Evolutionary conservation across 2,797 vertebrate species (phyloP), one percentile per base, ranked within the genome.

Genomic region (Sebastes aleutianus): DNA sequence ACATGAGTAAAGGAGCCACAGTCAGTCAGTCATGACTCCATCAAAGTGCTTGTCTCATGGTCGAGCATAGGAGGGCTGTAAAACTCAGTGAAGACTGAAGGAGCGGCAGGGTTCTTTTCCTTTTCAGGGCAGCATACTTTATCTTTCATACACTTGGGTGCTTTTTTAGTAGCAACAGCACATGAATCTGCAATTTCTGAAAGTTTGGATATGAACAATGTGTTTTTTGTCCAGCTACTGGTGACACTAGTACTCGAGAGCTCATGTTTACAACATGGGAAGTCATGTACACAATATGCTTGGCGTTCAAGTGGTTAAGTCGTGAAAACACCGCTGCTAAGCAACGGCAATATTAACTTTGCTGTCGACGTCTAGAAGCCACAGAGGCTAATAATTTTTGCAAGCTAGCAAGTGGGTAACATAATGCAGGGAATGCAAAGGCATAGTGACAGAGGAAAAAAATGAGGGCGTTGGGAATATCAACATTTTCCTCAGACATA

Each of bases 51-150:
- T 10, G 26, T 86, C 78, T 90, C 66, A 54, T 14, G 32, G 39
- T 76, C 22, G 20, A 72, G 8, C 70, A 87, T 63, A 39, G 22
- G 87, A 76, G 87, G 86, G 78, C 84, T 83, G 87, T 73, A 67
- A 69, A 84, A 54, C 54, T 73, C 77, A 59, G 27, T 47, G 31
- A 74, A 58, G 50, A 53, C 50, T 62, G 22, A 65, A 65, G 64
- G 53, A 70, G 36, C 5, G 2, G 13, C 76, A 64, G 26, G 29
- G 11, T 77, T 64, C 3, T 32, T 78, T 89, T 64, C 29, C 2
- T 64, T 59, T 58, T 84, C 70, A 84, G 70, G 50, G 29, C 66
- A 18, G 11, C 43, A 34, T n/a, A 58, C 34, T 70, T 74, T 39
- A 70, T 79, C 47, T 68, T 54, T 36, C 43, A 66, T 54, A 13